A percentile compares a stretch with the other conserved stretches of the same genome.
These are phyloP conservation scores for Hippocampus kuda DNA, from an alignment of 2,797 vertebrate genomes.

Conservation along the genomic window DNA sequence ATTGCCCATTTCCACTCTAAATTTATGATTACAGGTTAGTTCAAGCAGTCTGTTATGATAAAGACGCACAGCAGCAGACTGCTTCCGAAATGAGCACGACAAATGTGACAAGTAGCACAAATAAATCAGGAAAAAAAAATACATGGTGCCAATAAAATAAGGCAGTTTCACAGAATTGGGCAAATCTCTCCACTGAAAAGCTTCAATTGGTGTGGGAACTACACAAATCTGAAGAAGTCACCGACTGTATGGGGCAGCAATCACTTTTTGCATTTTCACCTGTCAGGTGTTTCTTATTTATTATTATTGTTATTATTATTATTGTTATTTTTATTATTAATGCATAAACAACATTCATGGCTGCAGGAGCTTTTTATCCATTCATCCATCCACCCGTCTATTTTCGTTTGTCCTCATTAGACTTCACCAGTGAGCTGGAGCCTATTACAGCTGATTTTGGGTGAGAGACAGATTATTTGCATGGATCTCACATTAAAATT, in stretches of 20 bases:
- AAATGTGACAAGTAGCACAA: background rate
- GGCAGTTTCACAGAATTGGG: background rate
- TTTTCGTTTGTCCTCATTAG: too few relatives aligned
- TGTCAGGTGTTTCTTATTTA: background rate
- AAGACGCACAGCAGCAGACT: background rate
- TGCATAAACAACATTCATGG: too few relatives aligned
- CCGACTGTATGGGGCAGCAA: background rate
- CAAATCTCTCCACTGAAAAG: background rate
- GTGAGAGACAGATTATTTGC: too few relatives aligned
- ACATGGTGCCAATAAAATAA: background rate
- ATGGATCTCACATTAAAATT: too few relatives aligned
- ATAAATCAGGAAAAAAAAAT: background rate
- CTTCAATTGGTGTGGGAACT: background rate
- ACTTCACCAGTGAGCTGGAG: too few relatives aligned
- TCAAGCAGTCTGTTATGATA: slow-evolving; percentile 3
- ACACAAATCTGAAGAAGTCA: background rate
- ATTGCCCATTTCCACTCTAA: slow-evolving; percentile 18
- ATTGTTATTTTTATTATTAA: too few relatives aligned
- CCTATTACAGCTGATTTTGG: too few relatives aligned
- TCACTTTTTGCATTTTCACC: background rate
- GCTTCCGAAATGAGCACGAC: background rate
- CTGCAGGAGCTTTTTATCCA: too few relatives aligned
- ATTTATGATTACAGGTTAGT: slow-evolving; percentile 6
- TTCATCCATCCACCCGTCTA: too few relatives aligned
- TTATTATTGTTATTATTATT: too few relatives aligned